Evolutionary conservation across 2,888 invertebrate genomes (phyloP), one percentile per base, ranked within the genome.

Genomic region (Machimus rusticus): DNA sequence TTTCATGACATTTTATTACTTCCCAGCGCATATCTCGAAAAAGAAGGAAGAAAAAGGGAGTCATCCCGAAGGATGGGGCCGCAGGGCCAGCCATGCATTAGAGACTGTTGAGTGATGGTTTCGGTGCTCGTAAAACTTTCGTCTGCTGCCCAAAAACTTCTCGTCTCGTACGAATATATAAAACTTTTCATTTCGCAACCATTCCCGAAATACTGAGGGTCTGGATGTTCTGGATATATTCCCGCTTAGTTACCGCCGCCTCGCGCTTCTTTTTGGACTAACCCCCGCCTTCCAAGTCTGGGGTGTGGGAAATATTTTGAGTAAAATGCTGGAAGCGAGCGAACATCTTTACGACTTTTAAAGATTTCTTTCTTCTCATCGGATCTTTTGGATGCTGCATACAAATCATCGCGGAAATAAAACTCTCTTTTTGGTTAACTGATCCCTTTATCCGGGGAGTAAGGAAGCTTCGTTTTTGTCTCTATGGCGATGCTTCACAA

Each of bases 1-100:
- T 88, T 88, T 87, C 88, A 87, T 84, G 85, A 85, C 87, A 79
- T 88, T 88, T 88, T 88, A 88, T 87, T 88, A 88, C 86, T 86
- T 85, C 57, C 87, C 79, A 78, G 57, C 23, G 74, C 74, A 74
- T 85, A 85, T 85, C 85, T 39, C 5, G 34, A 37, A 82, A 74
- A 46, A 16, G 43, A 46, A 46, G 0, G 12, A 16, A 16, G 16
- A 8, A 3, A 39, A 12, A 74, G 74, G 74, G 74, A 74, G 74
- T 46, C 2, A 5, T 12, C 31, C 39, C 12, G 74, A 2, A 16
- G 28, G 28, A 14, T 74, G 16, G 16, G 43, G 19, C 23, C 37
- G 31, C 5, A 28, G 74, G 74, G 74, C 23, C 6, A 31, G 74
- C 19, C 74, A 37, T 43, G 46, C 74, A 85, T 85, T 85, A 85